Evolutionary conservation across 2,797 vertebrate species (phyloP), one percentile per base, ranked within the genome.

Genomic region (Helostoma temminkii): DNA sequence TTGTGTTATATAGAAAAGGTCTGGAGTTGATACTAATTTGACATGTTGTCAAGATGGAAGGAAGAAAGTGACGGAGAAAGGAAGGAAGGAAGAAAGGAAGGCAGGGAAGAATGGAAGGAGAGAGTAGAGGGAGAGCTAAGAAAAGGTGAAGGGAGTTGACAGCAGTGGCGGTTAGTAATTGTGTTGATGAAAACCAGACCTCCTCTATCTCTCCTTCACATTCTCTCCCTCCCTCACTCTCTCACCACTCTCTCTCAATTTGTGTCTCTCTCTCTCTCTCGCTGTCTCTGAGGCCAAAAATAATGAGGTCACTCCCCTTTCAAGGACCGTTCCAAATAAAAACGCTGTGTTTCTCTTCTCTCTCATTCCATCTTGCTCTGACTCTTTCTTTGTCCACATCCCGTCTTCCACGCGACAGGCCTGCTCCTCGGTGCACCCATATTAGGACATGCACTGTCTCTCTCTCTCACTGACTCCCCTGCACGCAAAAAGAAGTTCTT

Each of bases 271-370:
- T 18, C 60, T 71, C 72, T 67, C 52, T 18, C 60, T 71, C 72
- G 66, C 52, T 39, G 32, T 22, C 64, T 86, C 81, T 47, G 70
- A 82, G 76, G 85, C 87, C 91, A 79, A 81, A 90, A 88, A 91
- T 92, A 93, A 90, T 88, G 88, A 93, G 91, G 88, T 91, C 87
- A 84, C 83, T 89, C 88, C 85, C 89, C 88, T 93, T 91, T 92
- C 85, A 92, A 91, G 90, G 88, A 88, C 88, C 86, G 81, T 75
- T 90, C 89, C 88, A 87, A 84, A 90, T 89, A 90, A 89, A 90
- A 81, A 59, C 76, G 58, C 65, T 59, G 59, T 53, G 71, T 84
- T 94, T 94, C 91, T 95, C 93, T 59, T 78, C 72, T 73, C 43
- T 69, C 79, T 80, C 82, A 70, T 83, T 88, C 88, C 83, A 78